These are phyloP conservation scores for Tetramorium parvispinum DNA, from an alignment of 1,140 invertebrate genomes.

Conservation along the genomic window DNA sequence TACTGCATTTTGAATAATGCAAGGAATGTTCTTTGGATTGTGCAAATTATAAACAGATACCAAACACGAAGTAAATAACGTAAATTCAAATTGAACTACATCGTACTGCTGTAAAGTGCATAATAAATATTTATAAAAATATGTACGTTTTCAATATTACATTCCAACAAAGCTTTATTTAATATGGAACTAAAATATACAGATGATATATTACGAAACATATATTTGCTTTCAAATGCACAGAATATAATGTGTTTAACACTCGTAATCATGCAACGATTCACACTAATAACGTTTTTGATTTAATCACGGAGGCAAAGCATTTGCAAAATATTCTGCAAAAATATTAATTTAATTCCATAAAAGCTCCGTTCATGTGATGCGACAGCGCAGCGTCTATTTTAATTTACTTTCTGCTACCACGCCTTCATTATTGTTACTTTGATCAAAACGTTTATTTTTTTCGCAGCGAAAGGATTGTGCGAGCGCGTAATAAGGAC, in stretches of 20 bases:
- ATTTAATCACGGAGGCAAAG: background rate
- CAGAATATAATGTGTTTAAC: background rate
- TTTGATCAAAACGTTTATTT: background rate
- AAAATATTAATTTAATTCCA: background rate
- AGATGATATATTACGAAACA: background rate
- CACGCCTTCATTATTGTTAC: background rate
- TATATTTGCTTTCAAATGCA: background rate
- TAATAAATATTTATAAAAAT: constrained; percentile 26
- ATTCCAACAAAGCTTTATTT: constrained; percentile 12
- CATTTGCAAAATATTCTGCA: background rate
- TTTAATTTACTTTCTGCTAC: background rate
- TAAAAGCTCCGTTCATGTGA: background rate
- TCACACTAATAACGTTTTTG: background rate
- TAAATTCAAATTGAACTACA: background rate
- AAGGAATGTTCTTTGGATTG: background rate
- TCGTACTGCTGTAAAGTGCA: background rate
- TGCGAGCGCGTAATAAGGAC: constrained; percentile 15
- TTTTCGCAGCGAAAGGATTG: background rate
- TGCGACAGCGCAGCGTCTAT: background rate
- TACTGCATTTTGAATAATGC: background rate
- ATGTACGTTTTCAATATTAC: background rate
- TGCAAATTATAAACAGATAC: background rate
- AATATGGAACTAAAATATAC: background rate
- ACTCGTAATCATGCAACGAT: background rate
- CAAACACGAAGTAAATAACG: background rate